Evolutionary conservation across 2,888 invertebrate species (phyloP), one percentile per base, ranked within the genome.

Genomic region (Deroplatys truncata): DNA sequence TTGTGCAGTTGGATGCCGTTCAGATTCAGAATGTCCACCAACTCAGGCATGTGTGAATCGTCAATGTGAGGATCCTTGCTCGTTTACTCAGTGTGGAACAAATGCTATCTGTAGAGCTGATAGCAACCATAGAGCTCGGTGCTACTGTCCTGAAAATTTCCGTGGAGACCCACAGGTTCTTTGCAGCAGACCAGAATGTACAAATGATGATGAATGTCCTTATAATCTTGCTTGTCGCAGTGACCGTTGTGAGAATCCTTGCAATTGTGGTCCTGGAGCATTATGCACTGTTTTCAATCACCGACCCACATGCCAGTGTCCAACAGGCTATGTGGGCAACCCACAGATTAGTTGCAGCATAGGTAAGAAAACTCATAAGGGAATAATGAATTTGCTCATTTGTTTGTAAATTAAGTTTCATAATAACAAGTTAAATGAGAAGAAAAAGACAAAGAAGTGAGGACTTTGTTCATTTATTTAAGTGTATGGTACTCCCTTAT

Each of bases 21-120:
- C 96, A 86, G 97, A 98, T 92, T 96, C 96, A 88, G 98, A 98
- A 91, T 98, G 98, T 93, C 96, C 97, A 9, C 94, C 97, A 88
- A 96, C 96, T 85, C 96, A 98, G 93, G 96, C 97, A 35, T 98
- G 98, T 92, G 95, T 98, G 91, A 96, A 97, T 92, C 95, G 96
- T 90, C 96, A 97, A 92, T 98, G 98, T 92, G 94, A 96, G 20
- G 96, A 98, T 93, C 96, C 97, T 2, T 98, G 98, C 92, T 93
- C 95, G 2, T 96, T 96, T 91, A 96, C 97, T 0, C 97, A 97
- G 88, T 98, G 98, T 92, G 98, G 98, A 29, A 91, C 93, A 0
- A 96, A 97, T 91, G 98, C 98, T n/a, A 94, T 96, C 56, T 98
- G 98, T 92, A 94, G 95, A 88, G 95, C 97, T 0, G 97, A 97